Base-by-base conservation (phyloP, 2,113 vertebrate genomes). In the Leucopsar rothschildi region DNA sequence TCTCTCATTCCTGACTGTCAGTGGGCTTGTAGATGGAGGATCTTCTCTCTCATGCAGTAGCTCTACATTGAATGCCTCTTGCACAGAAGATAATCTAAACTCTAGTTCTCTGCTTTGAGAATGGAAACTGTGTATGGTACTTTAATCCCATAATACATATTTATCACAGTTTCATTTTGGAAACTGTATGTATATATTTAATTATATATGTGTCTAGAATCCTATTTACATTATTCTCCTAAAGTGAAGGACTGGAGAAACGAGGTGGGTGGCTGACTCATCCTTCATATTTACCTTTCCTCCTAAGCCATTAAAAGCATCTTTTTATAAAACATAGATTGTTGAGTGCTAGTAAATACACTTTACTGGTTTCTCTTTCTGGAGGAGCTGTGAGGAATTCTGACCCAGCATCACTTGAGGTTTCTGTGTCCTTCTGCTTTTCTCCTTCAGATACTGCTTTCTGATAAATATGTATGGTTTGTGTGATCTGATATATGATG, bases 261-360 rank as follows among this genome's bases (percentile, higher is more conserved):
- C 33, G 10, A 63, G 25, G 2, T 9, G 68, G 15, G 4, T 86
- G 7, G 2, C 42, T 1, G 2, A 39, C 21, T 93, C 0, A 6
- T 47, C 6, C 56, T 55, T 84, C 39, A 8, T 35, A 50, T 78
- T 78, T 87, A 5, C 27, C 13, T 59, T 72, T 79, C 39, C 52
- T 35, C 22, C 29, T 39, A 52, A 79, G 19, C 24, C 16, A 52
- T 14, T 73, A 44, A 66, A 86, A 75, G 6, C 9, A 42, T 63
- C 9, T 28, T 52, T 83, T 89, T n/a, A 17, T 52, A 72, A 64
- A 25, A 16, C 10, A 8, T 63, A 2, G 11, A 10, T 39, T 55
- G 3, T 22, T 53, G 31, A 40, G 11, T 31, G 19, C 10, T 52
- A 57, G 12, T 25, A 21, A 61, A 12, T 28, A 50, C 21, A 64